These are phyloP conservation scores for Drosophila histrio DNA, from an alignment of 2,888 invertebrate genomes.

Conservation along the genomic window DNA sequence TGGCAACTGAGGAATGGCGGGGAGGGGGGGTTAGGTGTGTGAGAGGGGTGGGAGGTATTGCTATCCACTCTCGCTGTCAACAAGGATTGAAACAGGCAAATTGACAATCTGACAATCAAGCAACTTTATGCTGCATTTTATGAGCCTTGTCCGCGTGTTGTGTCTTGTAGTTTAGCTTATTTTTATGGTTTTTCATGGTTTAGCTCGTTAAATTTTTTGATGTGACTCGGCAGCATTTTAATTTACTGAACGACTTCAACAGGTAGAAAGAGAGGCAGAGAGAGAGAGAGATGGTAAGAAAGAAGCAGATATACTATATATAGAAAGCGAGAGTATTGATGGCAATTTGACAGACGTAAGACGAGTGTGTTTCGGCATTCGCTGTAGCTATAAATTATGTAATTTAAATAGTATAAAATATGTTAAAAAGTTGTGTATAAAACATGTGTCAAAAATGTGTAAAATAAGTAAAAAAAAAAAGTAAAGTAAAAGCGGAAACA, in stretches of 20 bases:
- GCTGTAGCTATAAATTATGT: neutral
- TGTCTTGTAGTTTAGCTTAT: constrained; percentile 14
- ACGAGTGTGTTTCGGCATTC: neutral
- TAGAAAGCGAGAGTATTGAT: constrained; percentile 37
- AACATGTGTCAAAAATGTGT: too few species aligned
- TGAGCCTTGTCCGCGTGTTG: constrained; percentile 14
- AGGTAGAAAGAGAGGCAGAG: neutral
- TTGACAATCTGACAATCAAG: constrained; percentile 54
- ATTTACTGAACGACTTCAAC: constrained; percentile 46
- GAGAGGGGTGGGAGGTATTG: neutral
- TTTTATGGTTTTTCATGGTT: constrained; percentile 33
- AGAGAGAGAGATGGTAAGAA: neutral
- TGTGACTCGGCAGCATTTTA: constrained; percentile 59
- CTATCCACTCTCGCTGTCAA: constrained; percentile 51
- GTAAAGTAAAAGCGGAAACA: too few species aligned
- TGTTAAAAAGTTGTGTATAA: too few species aligned
- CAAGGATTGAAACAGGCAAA: constrained; percentile 40
- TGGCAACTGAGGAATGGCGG: neutral
- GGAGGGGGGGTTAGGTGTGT: neutral
- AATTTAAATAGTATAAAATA: too few species aligned
- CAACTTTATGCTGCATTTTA: constrained; percentile 56
- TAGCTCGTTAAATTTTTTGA: constrained; percentile 55
- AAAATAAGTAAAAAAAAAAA: too few species aligned
- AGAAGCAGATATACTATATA: neutral
- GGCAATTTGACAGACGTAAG: constrained; percentile 12